These are phyloP conservation scores for Epizoanthus rinbou DNA, from an alignment of 92 coral and sea anemone species.

Conservation along the genomic window DNA sequence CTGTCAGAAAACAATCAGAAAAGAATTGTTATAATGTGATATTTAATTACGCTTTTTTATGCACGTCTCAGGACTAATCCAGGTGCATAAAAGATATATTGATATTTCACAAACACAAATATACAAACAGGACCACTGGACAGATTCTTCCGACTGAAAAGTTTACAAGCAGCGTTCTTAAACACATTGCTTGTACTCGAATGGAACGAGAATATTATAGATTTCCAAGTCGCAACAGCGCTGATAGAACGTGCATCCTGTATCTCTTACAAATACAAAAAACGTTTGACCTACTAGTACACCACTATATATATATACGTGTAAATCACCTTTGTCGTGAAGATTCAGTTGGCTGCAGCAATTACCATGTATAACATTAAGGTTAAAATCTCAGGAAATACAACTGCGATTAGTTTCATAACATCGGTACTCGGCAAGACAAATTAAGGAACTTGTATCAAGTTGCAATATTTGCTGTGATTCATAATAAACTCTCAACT, in stretches of 20 bases:
- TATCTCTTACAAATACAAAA: not conserved
- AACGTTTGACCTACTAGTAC: not conserved
- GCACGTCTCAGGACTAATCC: not conserved
- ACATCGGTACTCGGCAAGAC: slow-evolving; percentile 60
- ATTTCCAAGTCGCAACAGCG: slow-evolving; percentile 2
- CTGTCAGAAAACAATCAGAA: slow-evolving; percentile 41
- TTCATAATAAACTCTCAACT: slow-evolving; percentile 54
- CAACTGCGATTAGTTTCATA: slow-evolving; percentile 7
- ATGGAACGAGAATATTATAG: not conserved
- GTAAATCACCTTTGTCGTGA: not conserved
- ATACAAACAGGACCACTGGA: slow-evolving; percentile 27
- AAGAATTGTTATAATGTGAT: not conserved
- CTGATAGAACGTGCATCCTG: too few relatives aligned
- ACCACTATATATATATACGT: not conserved
- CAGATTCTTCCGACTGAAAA: not conserved
- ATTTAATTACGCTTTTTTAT: not conserved
- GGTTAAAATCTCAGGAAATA: not conserved
- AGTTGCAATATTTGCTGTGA: slow-evolving; percentile 65
- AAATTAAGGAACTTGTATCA: slow-evolving; percentile 72
- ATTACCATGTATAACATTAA: not conserved
- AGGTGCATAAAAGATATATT: slow-evolving; percentile 7
- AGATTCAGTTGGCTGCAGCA: slow-evolving; percentile 3
- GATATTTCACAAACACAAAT: slow-evolving; percentile 14
- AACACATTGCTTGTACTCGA: not conserved
- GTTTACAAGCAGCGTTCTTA: not conserved